Percentiles rank a stretch among this genome's conserved stretches.
Evolutionary conservation across 2,888 invertebrate species (phyloP).

Genomic region (Caenorhabditis japonica): DNA sequence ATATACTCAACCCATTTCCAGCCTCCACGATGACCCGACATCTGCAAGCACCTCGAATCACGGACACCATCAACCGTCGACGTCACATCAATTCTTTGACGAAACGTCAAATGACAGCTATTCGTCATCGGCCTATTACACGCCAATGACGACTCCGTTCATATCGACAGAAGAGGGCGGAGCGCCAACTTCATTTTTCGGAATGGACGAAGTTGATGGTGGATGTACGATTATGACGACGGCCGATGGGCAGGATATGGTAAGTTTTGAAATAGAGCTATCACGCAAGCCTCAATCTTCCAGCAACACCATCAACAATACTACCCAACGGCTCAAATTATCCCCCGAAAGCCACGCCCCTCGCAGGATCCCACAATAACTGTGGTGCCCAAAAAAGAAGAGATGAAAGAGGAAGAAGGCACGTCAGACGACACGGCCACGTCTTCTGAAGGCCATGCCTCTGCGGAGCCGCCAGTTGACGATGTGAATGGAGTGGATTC

Average conservation of each 20-base stretch:
- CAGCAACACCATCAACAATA: neutral
- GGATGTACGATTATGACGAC: slow-evolving; percentile 13
- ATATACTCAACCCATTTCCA: too few relatives aligned
- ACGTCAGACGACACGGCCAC: neutral
- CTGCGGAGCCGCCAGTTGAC: neutral
- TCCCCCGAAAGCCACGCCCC: slow-evolving; percentile 21
- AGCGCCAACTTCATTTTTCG: slow-evolving; percentile 33
- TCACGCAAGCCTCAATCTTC: neutral
- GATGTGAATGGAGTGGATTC: neutral
- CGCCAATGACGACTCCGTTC: slow-evolving; percentile 21
- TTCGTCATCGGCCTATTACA: slow-evolving; percentile 13
- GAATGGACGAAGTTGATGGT: slow-evolving; percentile 32
- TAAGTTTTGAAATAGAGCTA: too few relatives aligned
- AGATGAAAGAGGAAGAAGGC: neutral
- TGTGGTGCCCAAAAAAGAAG: slow-evolving; percentile 2
- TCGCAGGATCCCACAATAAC: neutral
- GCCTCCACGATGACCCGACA: slow-evolving; percentile 14
- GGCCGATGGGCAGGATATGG: too few relatives aligned
- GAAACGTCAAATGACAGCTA: slow-evolving; percentile 11
- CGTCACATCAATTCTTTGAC: slow-evolving; percentile 10
- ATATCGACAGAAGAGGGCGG: slow-evolving; percentile 30
- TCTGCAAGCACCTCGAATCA: neutral
- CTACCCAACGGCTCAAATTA: slow-evolving; percentile 20
- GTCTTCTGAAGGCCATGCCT: neutral
- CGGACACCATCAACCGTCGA: neutral